Evolutionary conservation across 2,888 invertebrate genomes (phyloP), one percentile per base, ranked within the genome.

Genomic region (Patella depressa): DNA sequence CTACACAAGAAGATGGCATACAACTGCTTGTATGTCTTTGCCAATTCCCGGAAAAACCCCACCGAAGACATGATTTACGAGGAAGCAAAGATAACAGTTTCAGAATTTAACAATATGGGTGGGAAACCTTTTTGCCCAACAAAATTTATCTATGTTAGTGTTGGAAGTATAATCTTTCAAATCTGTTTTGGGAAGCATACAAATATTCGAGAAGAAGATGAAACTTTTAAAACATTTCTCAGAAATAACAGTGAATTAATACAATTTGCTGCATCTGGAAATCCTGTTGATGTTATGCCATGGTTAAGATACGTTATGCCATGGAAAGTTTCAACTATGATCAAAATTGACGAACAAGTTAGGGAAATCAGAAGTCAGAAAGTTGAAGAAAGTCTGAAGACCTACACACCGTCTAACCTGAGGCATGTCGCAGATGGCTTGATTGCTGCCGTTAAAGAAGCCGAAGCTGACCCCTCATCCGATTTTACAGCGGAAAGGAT

Each of bases 391-490:
- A 85, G 85, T 73, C 65, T 77, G 72, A 69, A 78, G 11, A 78
- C 81, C 5, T 85, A 79, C 73, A 72, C 79, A 17, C 53, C 53
- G 4, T 77, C 72, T 7, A 14, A 80, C 29, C 78, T 84, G 1
- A 80, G 86, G 19, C 86, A 88, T 72, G 78, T 82, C 65, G 82
- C 83, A 17, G 87, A 88, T 74, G 83, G 83, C 3, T 77, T 87
- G 7, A 80, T 87, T 34, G 72, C 80, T 55, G 72, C 77, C 1
- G 74, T 71, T 11, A 72, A 76, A 34, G 70, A 75, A 57, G 17
- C 12, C 72, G 19, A 34, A 55, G 24, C 54, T 73, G 34, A 74
- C 75, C 9, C 55, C 70, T 5, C 53, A 57, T 7, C 73, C 69
- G 24, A 73, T 71, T 12, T 82, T 72, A 81, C 78, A 17, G 72